A percentile compares a stretch with the other conserved stretches of the same genome.
phyloP scores from a whole-genome alignment of 2,113 vertebrate species.

The Spermophilus dauricus region DNA sequence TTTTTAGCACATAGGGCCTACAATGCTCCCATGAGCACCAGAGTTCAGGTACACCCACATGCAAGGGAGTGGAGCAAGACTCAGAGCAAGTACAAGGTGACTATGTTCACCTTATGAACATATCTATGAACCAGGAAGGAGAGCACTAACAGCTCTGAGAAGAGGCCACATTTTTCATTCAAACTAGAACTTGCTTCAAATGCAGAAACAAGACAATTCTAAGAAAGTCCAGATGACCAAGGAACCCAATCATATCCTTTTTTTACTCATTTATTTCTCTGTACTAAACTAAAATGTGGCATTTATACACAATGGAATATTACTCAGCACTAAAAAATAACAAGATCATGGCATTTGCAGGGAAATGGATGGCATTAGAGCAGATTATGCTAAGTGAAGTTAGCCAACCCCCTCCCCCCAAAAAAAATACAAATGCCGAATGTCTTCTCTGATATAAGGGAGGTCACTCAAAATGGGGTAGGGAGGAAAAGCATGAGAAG shows the following conservation, averaged over 20 bases:
- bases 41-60: not conserved
- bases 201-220: not conserved
- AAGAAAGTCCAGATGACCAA: constrained; percentile 43
- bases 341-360: no score
- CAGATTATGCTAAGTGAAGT: no score
- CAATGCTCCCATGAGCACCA: not conserved
- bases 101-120: not conserved
- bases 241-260: not conserved
- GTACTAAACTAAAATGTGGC: not conserved
- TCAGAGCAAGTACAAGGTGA: not conserved
- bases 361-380: no score
- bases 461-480: no score
- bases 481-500: no score
- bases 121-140: not conserved
- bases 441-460: no score
- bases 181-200: constrained; percentile 1
- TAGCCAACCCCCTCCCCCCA: no score
- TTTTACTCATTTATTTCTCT: not conserved
- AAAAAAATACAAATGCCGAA: no score
- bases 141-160: not conserved
- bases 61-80: not conserved
- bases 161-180: not conserved
- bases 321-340: no score
- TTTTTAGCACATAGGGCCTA: not conserved
- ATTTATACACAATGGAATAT: no score